Evolutionary conservation across 2,797 vertebrate genomes (phyloP).

Genomic region (Monodelphis domestica): DNA sequence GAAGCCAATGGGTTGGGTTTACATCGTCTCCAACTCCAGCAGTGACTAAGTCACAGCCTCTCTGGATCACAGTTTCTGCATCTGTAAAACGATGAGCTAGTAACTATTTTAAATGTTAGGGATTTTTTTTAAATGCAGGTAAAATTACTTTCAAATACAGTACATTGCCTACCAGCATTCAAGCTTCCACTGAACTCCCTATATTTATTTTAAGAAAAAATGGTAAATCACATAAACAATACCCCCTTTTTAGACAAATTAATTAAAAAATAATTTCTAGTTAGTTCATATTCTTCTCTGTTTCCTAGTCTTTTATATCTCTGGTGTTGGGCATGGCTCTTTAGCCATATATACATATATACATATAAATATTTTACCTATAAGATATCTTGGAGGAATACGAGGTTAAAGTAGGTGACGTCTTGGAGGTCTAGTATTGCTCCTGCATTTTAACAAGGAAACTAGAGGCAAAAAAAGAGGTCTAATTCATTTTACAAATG

Average conservation of each 20-base stretch:
- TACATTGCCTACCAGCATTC: neutral
- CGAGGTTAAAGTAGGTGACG: neutral
- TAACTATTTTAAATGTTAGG: neutral
- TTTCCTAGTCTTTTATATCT: neutral
- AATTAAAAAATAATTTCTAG: neutral
- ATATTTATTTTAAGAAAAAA: slow-evolving; percentile 12
- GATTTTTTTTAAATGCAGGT: slow-evolving; percentile 33
- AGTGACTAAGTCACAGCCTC: neutral
- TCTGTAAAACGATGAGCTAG: neutral
- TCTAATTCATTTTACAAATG: neutral
- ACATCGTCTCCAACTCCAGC: neutral
- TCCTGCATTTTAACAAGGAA: neutral
- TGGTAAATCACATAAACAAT: slow-evolving; percentile 23
- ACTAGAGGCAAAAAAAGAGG: neutral
- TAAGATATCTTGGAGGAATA: neutral
- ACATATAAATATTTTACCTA: too few species aligned
- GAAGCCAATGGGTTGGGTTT: neutral
- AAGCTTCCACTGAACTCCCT: neutral
- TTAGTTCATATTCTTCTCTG: slow-evolving; percentile 7
- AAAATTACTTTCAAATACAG: slow-evolving; percentile 26
- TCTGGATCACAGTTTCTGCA: neutral
- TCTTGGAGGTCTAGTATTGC: neutral
- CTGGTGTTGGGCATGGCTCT: neutral
- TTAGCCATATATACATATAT: too few species aligned
- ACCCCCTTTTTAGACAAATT: neutral